These are phyloP conservation scores for Oconnorella tubifera DNA, from an alignment of 2,888 invertebrate genomes.

Conservation along the genomic window DNA sequence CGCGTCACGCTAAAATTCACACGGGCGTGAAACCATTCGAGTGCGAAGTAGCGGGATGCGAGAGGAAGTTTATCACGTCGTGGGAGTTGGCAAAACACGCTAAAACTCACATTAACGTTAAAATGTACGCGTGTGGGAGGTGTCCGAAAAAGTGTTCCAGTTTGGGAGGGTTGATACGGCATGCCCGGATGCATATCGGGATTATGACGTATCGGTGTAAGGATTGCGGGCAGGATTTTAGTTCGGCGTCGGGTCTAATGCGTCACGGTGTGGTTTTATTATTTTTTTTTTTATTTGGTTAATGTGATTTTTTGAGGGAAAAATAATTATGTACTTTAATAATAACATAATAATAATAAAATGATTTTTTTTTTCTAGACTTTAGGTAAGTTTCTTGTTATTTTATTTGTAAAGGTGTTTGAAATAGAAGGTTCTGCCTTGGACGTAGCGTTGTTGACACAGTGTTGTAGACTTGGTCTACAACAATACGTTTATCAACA, in stretches of 20 bases:
- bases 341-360: too few relatives aligned
- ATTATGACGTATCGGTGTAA: constrained; percentile 1
- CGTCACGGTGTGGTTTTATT: neutral
- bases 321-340: too few relatives aligned
- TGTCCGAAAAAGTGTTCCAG: constrained; percentile 4
- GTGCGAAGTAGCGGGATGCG: neutral
- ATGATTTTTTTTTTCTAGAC: too few relatives aligned
- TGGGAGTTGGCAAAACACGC: constrained; percentile 7
- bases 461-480: too few relatives aligned
- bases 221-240: constrained; percentile 4
- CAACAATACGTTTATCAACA: too few relatives aligned
- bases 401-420: too few relatives aligned
- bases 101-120: neutral
- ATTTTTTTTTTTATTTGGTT: too few relatives aligned
- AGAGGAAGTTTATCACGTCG: constrained; percentile 3
- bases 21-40: neutral
- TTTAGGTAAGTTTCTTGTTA: too few relatives aligned
- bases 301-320: too few relatives aligned
- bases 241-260: constrained; percentile 1
- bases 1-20: constrained; percentile 5
- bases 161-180: neutral
- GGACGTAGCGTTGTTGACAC: too few relatives aligned
- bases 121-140: neutral
- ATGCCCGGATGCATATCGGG: constrained; percentile 2
- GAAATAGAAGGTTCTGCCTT: too few relatives aligned